phyloP scores from a whole-genome alignment of 2,113 vertebrate genomes.

The Cyprinodon variegatus region DNA sequence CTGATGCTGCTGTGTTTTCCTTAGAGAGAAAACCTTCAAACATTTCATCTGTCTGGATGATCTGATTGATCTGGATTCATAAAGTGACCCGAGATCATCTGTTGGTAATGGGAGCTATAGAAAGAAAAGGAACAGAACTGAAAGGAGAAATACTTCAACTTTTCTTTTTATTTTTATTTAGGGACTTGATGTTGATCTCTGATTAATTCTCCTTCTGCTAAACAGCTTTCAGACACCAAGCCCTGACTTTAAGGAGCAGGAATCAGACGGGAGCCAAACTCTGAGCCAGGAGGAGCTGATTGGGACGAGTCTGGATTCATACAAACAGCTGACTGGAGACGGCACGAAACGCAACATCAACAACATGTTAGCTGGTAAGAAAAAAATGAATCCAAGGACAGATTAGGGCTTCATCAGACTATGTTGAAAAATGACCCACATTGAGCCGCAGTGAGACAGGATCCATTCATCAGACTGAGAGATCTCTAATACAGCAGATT shows the following conservation, averaged over 20 bases:
- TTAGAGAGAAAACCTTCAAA: too few relatives aligned
- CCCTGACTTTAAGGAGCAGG: slow-evolving; percentile 55
- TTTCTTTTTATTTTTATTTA: background rate
- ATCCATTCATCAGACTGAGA: too few relatives aligned
- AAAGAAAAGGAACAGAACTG: too few relatives aligned
- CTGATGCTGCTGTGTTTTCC: too few relatives aligned
- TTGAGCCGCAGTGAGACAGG: background rate
- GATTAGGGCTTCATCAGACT: background rate
- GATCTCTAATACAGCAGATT: too few relatives aligned
- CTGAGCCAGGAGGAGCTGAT: slow-evolving; percentile 18
- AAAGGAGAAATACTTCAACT: too few relatives aligned
- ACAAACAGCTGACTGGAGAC: slow-evolving; percentile 79
- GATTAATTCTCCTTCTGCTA: background rate
- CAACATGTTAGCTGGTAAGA: slow-evolving; percentile 83
- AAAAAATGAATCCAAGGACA: background rate
- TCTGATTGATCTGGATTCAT: too few relatives aligned
- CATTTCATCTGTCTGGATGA: too few relatives aligned
- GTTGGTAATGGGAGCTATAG: too few relatives aligned
- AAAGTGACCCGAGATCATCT: too few relatives aligned
- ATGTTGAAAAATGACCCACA: background rate
- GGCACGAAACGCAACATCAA: slow-evolving; percentile 82
- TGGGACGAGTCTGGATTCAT: slow-evolving; percentile 66
- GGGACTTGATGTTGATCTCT: background rate
- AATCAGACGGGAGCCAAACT: background rate
- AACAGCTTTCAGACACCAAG: slow-evolving; percentile 81